phyloP scores from a whole-genome alignment of 2,797 vertebrate genomes.

The Chelidonichthys spinosus region DNA sequence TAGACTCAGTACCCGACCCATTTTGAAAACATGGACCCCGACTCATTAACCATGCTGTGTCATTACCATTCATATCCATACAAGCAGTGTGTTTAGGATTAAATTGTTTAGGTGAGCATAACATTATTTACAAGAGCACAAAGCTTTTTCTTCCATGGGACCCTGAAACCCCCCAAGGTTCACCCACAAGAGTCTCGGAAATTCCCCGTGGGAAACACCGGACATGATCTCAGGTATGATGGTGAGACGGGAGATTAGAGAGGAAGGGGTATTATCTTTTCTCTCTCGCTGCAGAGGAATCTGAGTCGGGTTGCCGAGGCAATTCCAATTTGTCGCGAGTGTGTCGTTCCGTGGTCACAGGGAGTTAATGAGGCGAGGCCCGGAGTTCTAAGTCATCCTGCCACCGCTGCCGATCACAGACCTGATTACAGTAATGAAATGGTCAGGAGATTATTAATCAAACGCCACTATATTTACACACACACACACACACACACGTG shows the following conservation, averaged over 20 bases:
- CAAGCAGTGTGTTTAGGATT: background rate
- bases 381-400: conserved; percentile 89
- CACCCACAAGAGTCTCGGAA: background rate
- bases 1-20: background rate
- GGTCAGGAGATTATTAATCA: conserved; percentile 89
- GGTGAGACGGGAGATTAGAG: conserved; percentile 27
- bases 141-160: too few species aligned
- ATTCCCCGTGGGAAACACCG: background rate
- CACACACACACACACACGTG: conserved; percentile 7
- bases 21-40: background rate
- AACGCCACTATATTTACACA: conserved; percentile 67
- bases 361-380: conserved; percentile 89
- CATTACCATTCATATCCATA: background rate
- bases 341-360: conserved; percentile 79
- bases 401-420: conserved; percentile 84
- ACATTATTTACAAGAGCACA: background rate
- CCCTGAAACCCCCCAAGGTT: background rate
- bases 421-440: conserved; percentile 92
- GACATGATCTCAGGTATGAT: conserved; percentile 36
- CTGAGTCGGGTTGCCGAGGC: conserved; percentile 71
- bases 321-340: conserved; percentile 86
- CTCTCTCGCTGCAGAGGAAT: conserved; percentile 35
- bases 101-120: too few species aligned
- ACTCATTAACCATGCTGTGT: background rate
- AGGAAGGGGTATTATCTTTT: conserved; percentile 48